Conservation (phyloP, 2,888 invertebrate species). For the Phragmatobia fuliginosa region DNA sequence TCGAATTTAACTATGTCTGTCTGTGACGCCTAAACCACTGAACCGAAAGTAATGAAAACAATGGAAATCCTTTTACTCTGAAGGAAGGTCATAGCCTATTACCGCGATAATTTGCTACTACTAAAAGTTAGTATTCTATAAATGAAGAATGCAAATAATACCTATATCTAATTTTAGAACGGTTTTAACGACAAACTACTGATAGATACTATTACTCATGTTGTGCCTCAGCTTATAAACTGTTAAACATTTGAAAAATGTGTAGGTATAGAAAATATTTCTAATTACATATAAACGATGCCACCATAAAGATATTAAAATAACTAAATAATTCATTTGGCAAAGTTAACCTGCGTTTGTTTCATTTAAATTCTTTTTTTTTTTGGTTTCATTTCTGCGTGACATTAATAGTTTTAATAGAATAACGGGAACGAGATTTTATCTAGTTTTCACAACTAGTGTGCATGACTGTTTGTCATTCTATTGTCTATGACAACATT, state of each 20-base stretch:
- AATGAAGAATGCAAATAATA: no score
- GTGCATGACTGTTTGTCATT: constrained; percentile 8
- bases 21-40: no score
- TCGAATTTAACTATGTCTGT: no score
- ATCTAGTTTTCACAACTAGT: constrained; percentile 8
- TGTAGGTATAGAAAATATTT: not conserved
- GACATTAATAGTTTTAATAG: not conserved
- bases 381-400: not conserved
- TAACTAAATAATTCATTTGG: not conserved
- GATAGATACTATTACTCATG: not conserved
- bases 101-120: no score
- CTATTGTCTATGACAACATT: constrained; percentile 14
- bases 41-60: no score
- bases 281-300: not conserved
- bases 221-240: not conserved
- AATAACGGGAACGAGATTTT: constrained; percentile 8
- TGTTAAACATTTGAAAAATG: not conserved
- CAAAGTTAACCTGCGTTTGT: not conserved
- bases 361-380: not conserved
- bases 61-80: no score
- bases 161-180: not conserved
- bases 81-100: no score
- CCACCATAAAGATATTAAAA: not conserved
- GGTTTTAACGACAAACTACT: not conserved
- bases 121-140: no score